Evolutionary conservation across 2,797 vertebrate species (phyloP).

Genomic region (Ctenopoma multispine): DNA sequence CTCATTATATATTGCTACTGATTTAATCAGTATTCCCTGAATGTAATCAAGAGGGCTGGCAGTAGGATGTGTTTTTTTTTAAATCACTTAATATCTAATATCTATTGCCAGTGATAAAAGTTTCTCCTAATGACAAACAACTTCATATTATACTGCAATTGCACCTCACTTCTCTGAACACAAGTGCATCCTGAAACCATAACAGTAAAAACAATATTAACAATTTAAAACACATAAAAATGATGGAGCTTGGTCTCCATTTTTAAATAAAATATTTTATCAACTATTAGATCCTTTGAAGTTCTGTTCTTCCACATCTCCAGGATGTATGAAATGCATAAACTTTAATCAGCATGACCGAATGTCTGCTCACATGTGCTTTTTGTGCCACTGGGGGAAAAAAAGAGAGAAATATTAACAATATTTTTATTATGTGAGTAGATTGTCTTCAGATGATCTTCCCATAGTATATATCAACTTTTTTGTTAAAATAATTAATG

Average conservation of each 20-base stretch:
- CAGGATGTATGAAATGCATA: too few relatives aligned
- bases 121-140: neutral
- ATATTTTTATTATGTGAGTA: too few relatives aligned
- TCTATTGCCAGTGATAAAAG: neutral
- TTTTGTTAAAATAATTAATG: neutral
- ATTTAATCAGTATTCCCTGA: neutral
- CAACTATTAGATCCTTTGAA: constrained; percentile 35
- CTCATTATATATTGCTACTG: too few relatives aligned
- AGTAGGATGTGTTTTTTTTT: neutral
- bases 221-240: constrained; percentile 23
- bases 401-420: too few relatives aligned
- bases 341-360: neutral
- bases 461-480: neutral
- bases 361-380: neutral
- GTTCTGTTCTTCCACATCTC: constrained; percentile 65
- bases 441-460: neutral
- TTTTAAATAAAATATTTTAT: constrained; percentile 24
- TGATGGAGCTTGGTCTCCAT: constrained; percentile 23
- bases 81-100: neutral
- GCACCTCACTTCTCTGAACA: constrained; percentile 23
- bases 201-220: constrained; percentile 14
- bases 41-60: neutral
- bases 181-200: constrained; percentile 30
- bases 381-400: neutral
- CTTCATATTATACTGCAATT: constrained; percentile 10